A percentile compares a stretch with the other conserved stretches of the same genome.
Conservation (phyloP, 2,888 invertebrate genomes). For the Pristionchus mayeri region DNA sequence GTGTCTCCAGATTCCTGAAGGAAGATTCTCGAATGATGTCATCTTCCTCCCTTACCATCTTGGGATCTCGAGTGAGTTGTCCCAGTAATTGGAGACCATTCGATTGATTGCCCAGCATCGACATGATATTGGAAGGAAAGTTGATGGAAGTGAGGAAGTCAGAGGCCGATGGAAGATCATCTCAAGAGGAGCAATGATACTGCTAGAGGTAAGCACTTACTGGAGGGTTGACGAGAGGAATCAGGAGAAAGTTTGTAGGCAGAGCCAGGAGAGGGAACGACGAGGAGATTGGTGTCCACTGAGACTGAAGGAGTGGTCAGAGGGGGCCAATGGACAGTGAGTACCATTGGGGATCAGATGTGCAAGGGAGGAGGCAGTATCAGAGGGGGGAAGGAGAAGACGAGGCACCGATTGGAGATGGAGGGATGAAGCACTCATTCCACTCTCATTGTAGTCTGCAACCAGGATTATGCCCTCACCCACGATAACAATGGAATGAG, state of each 20-base stretch:
- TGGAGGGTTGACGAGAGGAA: conserved; percentile 39
- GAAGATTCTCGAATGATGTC: background rate
- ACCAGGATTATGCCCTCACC: background rate
- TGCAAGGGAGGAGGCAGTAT: background rate
- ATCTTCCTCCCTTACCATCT: conserved; percentile 12
- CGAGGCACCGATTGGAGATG: conserved; percentile 33
- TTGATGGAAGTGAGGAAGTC: conserved; percentile 5
- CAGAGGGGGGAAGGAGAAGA: conserved; percentile 13
- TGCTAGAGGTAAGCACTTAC: background rate
- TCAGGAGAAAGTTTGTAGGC: conserved; percentile 45
- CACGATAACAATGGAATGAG: conserved; percentile 14
- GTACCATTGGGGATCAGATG: conserved; percentile 40
- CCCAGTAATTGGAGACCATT: conserved; percentile 36
- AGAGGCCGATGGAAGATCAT: conserved; percentile 11
- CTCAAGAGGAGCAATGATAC: background rate
- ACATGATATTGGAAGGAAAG: conserved; percentile 20
- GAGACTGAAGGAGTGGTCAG: conserved; percentile 13
- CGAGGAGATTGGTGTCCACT: conserved; percentile 60
- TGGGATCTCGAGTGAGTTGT: conserved; percentile 20
- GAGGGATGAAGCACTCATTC: conserved; percentile 5
- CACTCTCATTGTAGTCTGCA: conserved; percentile 38
- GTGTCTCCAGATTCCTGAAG: conserved; percentile 37
- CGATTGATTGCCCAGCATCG: conserved; percentile 4
- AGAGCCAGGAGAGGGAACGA: conserved; percentile 62
- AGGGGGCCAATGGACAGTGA: background rate